Conservation (phyloP, 2,888 invertebrate species). For the Flabesymbios commensalis region DNA sequence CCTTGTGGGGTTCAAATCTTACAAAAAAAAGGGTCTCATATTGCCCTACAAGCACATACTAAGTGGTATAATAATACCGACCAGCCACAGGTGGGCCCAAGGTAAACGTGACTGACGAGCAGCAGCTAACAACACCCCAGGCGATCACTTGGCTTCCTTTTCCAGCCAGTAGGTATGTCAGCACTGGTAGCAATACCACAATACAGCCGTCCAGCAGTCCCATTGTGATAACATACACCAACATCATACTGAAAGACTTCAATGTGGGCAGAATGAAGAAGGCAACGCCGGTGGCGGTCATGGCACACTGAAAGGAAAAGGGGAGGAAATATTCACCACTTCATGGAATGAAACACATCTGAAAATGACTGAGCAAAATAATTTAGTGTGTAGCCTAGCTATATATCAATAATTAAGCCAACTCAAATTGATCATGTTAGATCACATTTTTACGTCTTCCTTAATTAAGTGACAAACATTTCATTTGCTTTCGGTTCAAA, state of each 20-base stretch:
- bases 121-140: constrained; percentile 47
- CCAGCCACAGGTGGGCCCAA: constrained; percentile 51
- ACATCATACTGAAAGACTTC: constrained; percentile 29
- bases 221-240: constrained; percentile 27
- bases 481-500: no score
- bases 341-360: no score
- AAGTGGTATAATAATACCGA: constrained; percentile 24
- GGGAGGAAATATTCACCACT: no score
- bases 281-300: constrained; percentile 45
- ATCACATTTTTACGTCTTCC: no score
- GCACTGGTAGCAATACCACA: constrained; percentile 45
- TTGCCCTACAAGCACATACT: no score
- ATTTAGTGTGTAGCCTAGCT: no score
- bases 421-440: no score
- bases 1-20: no score
- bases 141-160: constrained; percentile 43
- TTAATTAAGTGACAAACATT: no score
- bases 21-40: no score
- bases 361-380: no score
- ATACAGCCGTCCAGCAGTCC: constrained; percentile 51
- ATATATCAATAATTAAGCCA: no score
- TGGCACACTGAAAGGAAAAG: constrained; percentile 49
- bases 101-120: constrained; percentile 45
- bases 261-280: constrained; percentile 48
- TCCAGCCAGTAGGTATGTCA: constrained; percentile 42